A percentile compares a stretch with the other conserved stretches of the same genome.
Conservation (phyloP, 2,797 vertebrate species). For the Spondyliosoma cantharus region DNA sequence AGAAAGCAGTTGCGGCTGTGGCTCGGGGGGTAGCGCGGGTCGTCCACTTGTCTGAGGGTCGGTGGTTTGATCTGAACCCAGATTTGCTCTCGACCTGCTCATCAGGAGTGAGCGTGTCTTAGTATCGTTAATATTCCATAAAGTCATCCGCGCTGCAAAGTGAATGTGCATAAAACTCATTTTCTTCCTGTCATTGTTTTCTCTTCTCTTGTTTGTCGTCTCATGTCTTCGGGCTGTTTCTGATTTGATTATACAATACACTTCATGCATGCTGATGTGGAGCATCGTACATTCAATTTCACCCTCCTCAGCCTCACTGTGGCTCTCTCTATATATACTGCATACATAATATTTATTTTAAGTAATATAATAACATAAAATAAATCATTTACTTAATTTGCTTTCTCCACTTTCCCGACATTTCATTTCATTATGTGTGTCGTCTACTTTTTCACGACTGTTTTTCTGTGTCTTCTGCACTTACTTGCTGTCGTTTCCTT, state of each 20-base stretch:
- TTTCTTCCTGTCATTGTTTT: background rate
- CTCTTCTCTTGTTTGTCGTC: background rate
- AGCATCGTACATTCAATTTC: background rate
- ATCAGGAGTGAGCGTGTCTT: background rate
- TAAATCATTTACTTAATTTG: background rate
- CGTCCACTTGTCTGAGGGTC: no score
- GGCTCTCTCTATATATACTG: background rate
- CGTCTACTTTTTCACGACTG: background rate
- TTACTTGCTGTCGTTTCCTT: constrained; percentile 2
- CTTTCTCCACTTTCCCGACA: background rate
- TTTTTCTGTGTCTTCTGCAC: constrained; percentile 11
- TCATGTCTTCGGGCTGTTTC: constrained; percentile 1
- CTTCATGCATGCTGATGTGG: background rate
- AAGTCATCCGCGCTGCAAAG: background rate
- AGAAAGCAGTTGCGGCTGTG: background rate
- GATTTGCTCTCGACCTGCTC: no score
- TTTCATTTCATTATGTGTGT: constrained; percentile 10
- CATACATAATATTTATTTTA: background rate
- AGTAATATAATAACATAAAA: no score
- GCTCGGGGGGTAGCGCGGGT: no score
- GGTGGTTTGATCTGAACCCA: no score
- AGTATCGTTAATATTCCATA: background rate
- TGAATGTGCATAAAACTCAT: constrained; percentile 7
- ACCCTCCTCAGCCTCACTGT: background rate
- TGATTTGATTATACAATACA: constrained; percentile 15